phyloP scores from a whole-genome alignment of 1,140 invertebrate species.

The Drosophila teissieri region DNA sequence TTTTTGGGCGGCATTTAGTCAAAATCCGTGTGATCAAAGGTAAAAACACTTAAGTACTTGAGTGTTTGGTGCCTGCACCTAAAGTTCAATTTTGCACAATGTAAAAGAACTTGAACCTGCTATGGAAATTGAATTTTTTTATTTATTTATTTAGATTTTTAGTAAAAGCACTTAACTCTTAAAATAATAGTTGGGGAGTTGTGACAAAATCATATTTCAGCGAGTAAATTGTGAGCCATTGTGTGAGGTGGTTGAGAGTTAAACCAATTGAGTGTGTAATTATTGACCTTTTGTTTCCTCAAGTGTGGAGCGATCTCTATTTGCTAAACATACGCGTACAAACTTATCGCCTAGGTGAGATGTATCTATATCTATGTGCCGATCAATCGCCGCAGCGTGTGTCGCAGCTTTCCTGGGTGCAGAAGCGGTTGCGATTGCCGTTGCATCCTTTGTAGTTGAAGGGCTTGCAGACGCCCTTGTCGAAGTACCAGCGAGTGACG shows the following conservation, averaged over 20 bases:
- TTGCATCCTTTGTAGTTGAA: constrained; percentile 78
- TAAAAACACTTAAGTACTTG: constrained; percentile 47
- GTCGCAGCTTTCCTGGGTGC: constrained; percentile 70
- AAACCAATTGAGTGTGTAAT: not conserved
- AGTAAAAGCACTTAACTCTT: constrained; percentile 4
- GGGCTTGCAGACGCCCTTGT: constrained; percentile 69
- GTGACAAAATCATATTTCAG: not conserved
- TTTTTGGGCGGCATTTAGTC: constrained; percentile 60
- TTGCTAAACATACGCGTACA: constrained; percentile 40
- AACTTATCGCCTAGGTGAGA: constrained; percentile 29
- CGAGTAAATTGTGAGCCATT: too few relatives aligned
- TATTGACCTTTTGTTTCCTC: not conserved
- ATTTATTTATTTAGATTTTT: not conserved
- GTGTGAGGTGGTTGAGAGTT: too few relatives aligned
- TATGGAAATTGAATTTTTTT: too few relatives aligned
- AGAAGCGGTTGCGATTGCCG: constrained; percentile 81
- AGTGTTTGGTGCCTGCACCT: constrained; percentile 9
- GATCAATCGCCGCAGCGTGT: constrained; percentile 61
- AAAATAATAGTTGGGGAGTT: constrained; percentile 1
- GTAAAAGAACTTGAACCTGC: not conserved
- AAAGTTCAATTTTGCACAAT: constrained; percentile 6
- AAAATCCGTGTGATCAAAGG: constrained; percentile 52
- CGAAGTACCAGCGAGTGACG: constrained; percentile 75
- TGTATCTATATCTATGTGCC: not conserved
- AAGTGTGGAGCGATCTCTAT: constrained; percentile 19